Base-by-base conservation (phyloP, 2,113 vertebrate species). In the Epinephelus cyanopodus region DNA sequence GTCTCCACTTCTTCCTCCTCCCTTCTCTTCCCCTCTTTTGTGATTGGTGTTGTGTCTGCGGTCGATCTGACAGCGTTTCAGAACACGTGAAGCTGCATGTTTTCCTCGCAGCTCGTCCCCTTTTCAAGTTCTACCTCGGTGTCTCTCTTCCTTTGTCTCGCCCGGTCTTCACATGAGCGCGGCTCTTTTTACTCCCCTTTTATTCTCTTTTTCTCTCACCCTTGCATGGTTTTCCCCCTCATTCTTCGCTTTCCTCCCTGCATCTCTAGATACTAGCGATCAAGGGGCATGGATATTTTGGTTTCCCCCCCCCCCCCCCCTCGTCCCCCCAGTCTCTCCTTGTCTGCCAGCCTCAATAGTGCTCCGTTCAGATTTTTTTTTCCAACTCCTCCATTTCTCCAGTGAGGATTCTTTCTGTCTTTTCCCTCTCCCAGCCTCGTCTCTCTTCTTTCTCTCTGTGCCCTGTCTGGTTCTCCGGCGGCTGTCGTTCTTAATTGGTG, bases 401-500 rank as follows among this genome's bases (percentile, higher is more conserved):
- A 57, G 47, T 61, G 74, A 76, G 74, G 47, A 76, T 88, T 85
- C 60, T 79, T 76, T 82, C 58, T 60, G 69, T 66, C 45, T 82
- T 74, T 82, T 52, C 53, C 77, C 53, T 79, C 67, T 86, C 76
- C 63, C 77, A 81, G 57, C 61, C 23, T 23, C 60, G 63, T 76
- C 73, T 76, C 68, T 88, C 67, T 54, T 56, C 53, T 83, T 65
- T 77, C 83, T 71, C 58, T 81, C 77, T 61, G 27, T 76, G 67
- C 78, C 71, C 81, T 62, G 81, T 90, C 90, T 90, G 86, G 58
- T 89, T 84, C 86, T 90, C 78, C 58, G 65, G 87, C 77, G 79
- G 90, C 91, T 92, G 91, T 92, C 82, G 68, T 91, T 92, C 81
- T 89, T 92, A 92, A 93, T 93, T 93, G 87, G 91, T 89, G 76